Conservation (phyloP, 2,888 invertebrate genomes). For the Ophion slaviceki region DNA sequence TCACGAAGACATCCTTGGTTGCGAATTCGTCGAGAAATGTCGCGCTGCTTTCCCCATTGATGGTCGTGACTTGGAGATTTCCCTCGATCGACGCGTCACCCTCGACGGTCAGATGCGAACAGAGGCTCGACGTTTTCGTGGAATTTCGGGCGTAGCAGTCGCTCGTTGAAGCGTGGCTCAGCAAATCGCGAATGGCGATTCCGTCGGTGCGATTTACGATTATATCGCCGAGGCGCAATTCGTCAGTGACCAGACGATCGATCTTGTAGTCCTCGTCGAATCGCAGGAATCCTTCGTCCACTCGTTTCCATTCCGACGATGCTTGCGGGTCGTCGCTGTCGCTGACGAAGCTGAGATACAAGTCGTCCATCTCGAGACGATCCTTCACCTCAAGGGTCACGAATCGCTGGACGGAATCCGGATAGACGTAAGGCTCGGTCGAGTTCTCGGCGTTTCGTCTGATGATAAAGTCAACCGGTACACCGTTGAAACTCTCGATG, state of each 20-base stretch:
- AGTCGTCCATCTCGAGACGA: conserved; percentile 64
- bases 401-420: conserved; percentile 51
- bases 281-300: conserved; percentile 27
- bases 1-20: conserved; percentile 57
- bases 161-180: neutral
- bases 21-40: conserved; percentile 68
- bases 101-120: conserved; percentile 69
- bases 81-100: conserved; percentile 71
- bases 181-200: conserved; percentile 6
- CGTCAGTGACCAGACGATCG: conserved; percentile 24
- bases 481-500: conserved; percentile 73
- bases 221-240: conserved; percentile 33
- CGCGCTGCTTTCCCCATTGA: conserved; percentile 65
- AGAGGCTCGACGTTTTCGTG: neutral
- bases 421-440: conserved; percentile 13
- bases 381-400: conserved; percentile 62
- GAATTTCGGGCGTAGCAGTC: neutral
- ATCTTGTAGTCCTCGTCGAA: conserved; percentile 37
- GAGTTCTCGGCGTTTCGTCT: conserved; percentile 25
- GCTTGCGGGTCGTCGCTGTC: neutral
- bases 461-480: conserved; percentile 70
- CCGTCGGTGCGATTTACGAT: neutral
- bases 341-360: conserved; percentile 66
- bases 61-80: conserved; percentile 62
- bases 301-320: neutral